Percentiles rank a stretch among this genome's conserved stretches.
phyloP scores from a whole-genome alignment of 1,140 invertebrate genomes.

The Drosophila athabasca region DNA sequence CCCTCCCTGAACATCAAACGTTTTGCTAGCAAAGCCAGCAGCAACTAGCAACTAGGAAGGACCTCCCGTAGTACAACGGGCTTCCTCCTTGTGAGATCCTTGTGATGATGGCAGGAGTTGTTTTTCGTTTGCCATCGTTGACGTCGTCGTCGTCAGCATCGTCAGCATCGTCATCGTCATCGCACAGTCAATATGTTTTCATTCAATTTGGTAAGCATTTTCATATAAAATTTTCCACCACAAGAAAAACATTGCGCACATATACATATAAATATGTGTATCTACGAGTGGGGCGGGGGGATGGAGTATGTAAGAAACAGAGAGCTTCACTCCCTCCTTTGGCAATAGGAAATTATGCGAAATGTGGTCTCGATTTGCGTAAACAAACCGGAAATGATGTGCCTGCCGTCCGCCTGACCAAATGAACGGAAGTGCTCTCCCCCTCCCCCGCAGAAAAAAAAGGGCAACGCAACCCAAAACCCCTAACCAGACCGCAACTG shows the following conservation, averaged over 20 bases:
- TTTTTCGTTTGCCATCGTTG: constrained; percentile 69
- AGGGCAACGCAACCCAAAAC: constrained; percentile 22
- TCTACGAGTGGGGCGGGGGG: not conserved
- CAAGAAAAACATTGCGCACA: constrained; percentile 79
- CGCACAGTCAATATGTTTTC: constrained; percentile 81
- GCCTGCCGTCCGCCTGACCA: constrained; percentile 56
- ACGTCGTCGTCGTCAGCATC: constrained; percentile 56
- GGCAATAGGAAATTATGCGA: constrained; percentile 83
- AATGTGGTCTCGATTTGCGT: constrained; percentile 80
- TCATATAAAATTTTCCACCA: constrained; percentile 79
- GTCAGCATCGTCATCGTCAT: constrained; percentile 44
- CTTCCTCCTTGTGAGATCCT: not conserved
- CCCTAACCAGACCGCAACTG: constrained; percentile 42
- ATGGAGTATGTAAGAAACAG: constrained; percentile 8
- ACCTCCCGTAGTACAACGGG: not conserved
- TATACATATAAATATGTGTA: constrained; percentile 50
- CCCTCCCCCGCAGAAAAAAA: constrained; percentile 7
- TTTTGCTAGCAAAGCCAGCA: constrained; percentile 53
- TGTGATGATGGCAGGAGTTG: constrained; percentile 43
- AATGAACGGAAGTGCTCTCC: constrained; percentile 43
- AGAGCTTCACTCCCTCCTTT: constrained; percentile 2
- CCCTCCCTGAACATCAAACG: constrained; percentile 65
- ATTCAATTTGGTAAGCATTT: constrained; percentile 82
- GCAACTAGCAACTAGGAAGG: constrained; percentile 31
- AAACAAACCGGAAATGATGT: constrained; percentile 83